A percentile compares a stretch with the other conserved stretches of the same genome.
Evolutionary conservation across 2,797 vertebrate genomes (phyloP).

Genomic region (Melanotaenia nigrans): DNA sequence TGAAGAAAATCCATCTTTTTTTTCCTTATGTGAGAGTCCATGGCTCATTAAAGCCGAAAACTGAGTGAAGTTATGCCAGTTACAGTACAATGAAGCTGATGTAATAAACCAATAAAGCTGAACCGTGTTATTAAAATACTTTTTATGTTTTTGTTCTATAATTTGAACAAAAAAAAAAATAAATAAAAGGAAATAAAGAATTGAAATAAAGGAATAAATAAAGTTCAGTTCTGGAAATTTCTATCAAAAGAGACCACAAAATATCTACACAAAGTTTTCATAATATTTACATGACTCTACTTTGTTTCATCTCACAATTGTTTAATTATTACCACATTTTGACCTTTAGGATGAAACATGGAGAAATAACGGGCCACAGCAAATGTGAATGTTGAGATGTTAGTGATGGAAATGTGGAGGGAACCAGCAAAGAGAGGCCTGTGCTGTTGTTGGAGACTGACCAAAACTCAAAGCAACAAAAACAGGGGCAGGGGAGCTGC

Average conservation of each 20-base stretch:
- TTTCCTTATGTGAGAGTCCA: conserved; percentile 16
- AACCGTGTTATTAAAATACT: conserved; percentile 43
- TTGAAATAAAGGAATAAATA: not conserved
- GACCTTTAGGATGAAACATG: conserved; percentile 38
- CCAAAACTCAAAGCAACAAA: conserved; percentile 57
- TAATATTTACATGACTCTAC: conserved; percentile 24
- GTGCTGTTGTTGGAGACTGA: conserved; percentile 71
- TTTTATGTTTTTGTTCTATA: conserved; percentile 23
- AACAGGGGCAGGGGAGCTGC: conserved; percentile 52
- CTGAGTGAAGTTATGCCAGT: conserved; percentile 51
- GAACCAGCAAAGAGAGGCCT: conserved; percentile 46
- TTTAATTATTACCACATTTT: conserved; percentile 32
- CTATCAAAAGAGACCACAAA: conserved; percentile 22
- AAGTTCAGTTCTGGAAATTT: conserved; percentile 22
- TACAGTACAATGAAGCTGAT: conserved; percentile 51
- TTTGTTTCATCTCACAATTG: conserved; percentile 26
- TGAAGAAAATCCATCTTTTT: conserved; percentile 25
- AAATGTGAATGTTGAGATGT: conserved; percentile 40
- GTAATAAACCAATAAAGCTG: conserved; percentile 47
- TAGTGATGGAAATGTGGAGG: conserved; percentile 57
- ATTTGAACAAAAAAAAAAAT: conserved; percentile 5
- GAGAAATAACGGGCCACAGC: conserved; percentile 36
- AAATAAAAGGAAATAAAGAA: not conserved
- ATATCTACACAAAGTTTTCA: conserved; percentile 15
- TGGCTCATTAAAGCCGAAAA: conserved; percentile 43